phyloP scores from a whole-genome alignment of 2,888 invertebrate genomes.

The Polydrusus cervinus region DNA sequence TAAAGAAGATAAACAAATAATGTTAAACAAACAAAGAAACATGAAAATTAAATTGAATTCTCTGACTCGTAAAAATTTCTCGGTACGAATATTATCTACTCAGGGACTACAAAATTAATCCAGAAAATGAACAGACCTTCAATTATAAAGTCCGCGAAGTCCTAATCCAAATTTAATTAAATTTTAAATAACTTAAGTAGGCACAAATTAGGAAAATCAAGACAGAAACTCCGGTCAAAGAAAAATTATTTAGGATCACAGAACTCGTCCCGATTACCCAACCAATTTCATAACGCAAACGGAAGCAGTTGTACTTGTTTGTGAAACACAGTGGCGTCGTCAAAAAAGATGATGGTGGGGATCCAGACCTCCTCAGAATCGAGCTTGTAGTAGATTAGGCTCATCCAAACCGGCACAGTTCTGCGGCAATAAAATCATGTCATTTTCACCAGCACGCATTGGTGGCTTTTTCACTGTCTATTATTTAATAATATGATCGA shows the following conservation, averaged over 20 bases:
- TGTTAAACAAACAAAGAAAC: slow-evolving; percentile 7
- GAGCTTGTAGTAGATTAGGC: too few species aligned
- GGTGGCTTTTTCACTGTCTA: too few species aligned
- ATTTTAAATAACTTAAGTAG: slow-evolving; percentile 49
- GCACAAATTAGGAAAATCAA: slow-evolving; percentile 34
- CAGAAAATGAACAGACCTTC: slow-evolving; percentile 51
- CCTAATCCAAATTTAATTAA: slow-evolving; percentile 53
- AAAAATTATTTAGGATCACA: slow-evolving; percentile 10
- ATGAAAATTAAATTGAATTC: slow-evolving; percentile 29
- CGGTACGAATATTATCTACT: slow-evolving; percentile 25
- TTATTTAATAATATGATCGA: too few species aligned
- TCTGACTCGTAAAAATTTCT: slow-evolving; percentile 12
- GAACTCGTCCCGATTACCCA: not conserved
- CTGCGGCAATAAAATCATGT: too few species aligned
- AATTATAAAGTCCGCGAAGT: slow-evolving; percentile 50
- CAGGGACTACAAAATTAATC: slow-evolving; percentile 41
- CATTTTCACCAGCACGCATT: too few species aligned
- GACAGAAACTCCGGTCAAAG: slow-evolving; percentile 26
- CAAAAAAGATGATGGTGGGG: too few species aligned
- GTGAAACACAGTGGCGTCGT: too few species aligned
- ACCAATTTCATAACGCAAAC: not conserved
- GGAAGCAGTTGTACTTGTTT: not conserved
- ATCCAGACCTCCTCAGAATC: too few species aligned
- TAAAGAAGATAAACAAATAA: not conserved
- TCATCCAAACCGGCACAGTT: too few species aligned